A percentile compares a stretch with the other conserved stretches of the same genome.
These are phyloP conservation scores for Coluber constrictor DNA, from an alignment of 2,797 vertebrate genomes.

Conservation along the genomic window DNA sequence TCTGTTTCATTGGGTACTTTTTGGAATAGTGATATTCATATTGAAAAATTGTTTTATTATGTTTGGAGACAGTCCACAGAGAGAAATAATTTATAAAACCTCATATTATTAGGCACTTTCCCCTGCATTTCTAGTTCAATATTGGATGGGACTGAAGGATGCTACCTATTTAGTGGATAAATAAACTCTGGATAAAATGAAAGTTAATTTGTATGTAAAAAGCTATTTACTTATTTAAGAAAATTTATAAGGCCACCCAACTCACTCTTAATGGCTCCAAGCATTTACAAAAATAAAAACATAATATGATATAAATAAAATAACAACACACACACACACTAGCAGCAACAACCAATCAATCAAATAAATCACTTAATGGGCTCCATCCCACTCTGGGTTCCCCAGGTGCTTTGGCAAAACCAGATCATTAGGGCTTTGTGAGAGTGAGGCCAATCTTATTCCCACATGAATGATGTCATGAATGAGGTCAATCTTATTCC, in stretches of 20 bases:
- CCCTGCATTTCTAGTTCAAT: not conserved
- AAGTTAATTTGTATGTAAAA: not conserved
- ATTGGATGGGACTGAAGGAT: not conserved
- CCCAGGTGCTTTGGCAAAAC: no score
- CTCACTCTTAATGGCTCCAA: not conserved
- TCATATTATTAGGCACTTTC: not conserved
- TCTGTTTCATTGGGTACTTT: not conserved
- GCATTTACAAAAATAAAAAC: not conserved
- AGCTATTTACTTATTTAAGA: not conserved
- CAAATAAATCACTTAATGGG: no score
- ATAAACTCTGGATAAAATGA: not conserved
- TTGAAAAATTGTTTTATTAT: not conserved
- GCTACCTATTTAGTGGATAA: not conserved
- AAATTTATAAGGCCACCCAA: not conserved
- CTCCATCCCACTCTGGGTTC: no score
- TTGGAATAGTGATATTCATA: not conserved
- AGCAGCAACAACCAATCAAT: no score
- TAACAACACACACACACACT: no score
- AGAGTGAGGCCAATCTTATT: not conserved
- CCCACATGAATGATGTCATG: no score
- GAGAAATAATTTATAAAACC: not conserved
- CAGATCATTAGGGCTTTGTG: no score
- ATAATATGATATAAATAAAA: not conserved
- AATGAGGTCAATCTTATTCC: no score
- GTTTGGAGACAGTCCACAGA: not conserved